Conservation (phyloP, 1,140 invertebrate genomes). For the Telenomus remus region DNA sequence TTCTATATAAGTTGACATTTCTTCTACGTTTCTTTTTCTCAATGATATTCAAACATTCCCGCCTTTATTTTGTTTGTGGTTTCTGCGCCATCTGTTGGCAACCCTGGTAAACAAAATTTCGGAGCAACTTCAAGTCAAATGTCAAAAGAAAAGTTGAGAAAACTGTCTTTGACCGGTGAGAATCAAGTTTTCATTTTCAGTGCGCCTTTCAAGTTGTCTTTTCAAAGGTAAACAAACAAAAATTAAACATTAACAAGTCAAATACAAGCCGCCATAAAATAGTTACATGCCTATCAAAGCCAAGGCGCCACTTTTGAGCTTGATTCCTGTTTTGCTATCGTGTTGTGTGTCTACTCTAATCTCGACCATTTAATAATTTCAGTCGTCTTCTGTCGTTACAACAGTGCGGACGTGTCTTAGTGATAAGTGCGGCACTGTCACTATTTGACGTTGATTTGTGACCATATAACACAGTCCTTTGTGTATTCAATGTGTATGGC, state of each 20-base stretch:
- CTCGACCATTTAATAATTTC: constrained; percentile 15
- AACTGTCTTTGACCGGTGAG: no score
- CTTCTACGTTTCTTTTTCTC: no score
- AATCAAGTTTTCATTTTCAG: no score
- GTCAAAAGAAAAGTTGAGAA: no score
- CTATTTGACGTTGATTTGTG: constrained; percentile 67
- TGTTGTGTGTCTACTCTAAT: background rate
- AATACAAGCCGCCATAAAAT: constrained; percentile 4
- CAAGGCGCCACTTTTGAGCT: constrained; percentile 14
- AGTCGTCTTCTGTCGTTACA: constrained; percentile 38
- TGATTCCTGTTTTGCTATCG: constrained; percentile 3
- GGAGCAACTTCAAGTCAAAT: no score
- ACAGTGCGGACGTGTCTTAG: constrained; percentile 34
- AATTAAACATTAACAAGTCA: background rate
- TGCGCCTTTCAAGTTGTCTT: no score
- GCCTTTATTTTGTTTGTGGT: no score
- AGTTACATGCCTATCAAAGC: background rate
- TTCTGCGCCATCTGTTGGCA: no score
- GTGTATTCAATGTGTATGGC: constrained; percentile 81
- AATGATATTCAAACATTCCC: no score
- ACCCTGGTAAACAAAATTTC: no score
- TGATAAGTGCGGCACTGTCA: constrained; percentile 61
- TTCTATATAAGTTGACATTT: no score
- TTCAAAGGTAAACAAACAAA: no score
- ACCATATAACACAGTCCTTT: constrained; percentile 73